Evolutionary conservation across 2,888 invertebrate species (phyloP), one percentile per base, ranked within the genome.

Genomic region (Hesperia comma): DNA sequence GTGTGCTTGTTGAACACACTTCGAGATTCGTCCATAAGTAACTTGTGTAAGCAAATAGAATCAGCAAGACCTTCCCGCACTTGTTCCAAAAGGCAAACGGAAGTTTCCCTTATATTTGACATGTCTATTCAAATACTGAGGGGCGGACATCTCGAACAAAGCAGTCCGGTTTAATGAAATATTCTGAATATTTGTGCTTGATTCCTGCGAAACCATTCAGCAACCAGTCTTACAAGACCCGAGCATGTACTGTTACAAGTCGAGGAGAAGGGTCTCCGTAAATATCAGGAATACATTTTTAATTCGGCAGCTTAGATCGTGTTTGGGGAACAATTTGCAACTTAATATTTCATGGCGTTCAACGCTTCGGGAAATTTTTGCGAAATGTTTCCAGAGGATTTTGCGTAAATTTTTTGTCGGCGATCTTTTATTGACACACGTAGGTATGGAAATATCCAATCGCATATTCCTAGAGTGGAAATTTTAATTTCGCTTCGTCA

Each of bases 181-280:
- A 90, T 86, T 88, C 85, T 79, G 85, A 84, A 90, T 90, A 90
- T 86, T 86, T 88, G 84, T 85, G 84, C 86, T 85, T 85, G 86
- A 88, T 87, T 87, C 79, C 79, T 77, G 78, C 77, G 17, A 53
- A 53, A 43, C 41, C 67, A 61, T 26, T 61, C 63, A 62, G 58
- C 61, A 54, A 72, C 87, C 83, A 84, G 55, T 71, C 54, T 67
- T 55, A 61, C 26, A 58, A 77, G 80, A 81, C 19, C 83, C 69
- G 15, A 62, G 40, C 21, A 15, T 56, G 33, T 55, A 64, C 64
- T 49, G 53, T 19, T 61, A 55, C 14, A 19, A 56, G 15, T n/a
- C 12, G 51, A 26, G 33, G 1, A 0, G 15, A 41, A 3, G 43
- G 53, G 53, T 55, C 66, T 46, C 2, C 60, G 60, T 6, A 61